Conservation (phyloP, 2,888 invertebrate species). For the Lymantria dispar region DNA sequence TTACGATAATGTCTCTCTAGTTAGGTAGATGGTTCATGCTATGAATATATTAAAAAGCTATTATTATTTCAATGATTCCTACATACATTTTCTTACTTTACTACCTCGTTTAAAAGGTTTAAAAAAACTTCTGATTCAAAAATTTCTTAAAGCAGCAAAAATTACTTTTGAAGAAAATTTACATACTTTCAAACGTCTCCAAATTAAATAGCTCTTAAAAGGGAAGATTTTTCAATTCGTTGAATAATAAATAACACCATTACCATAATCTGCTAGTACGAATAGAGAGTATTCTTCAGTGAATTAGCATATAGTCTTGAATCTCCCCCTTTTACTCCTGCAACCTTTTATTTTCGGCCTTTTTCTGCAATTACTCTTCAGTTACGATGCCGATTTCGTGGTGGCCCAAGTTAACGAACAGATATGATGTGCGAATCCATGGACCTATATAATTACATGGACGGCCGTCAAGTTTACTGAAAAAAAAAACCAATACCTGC, state of each 20-base stretch:
- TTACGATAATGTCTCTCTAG: too few species aligned
- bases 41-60: too few species aligned
- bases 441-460: too few species aligned
- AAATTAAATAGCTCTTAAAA: slow-evolving; percentile 17
- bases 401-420: slow-evolving; percentile 6
- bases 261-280: slow-evolving; percentile 35
- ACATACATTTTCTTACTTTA: too few species aligned
- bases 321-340: slow-evolving; percentile 10
- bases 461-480: too few species aligned
- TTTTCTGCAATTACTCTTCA: slow-evolving; percentile 23
- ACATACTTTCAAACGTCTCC: neutral
- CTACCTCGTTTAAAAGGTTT: too few species aligned
- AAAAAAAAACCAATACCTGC: too few species aligned
- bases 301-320: slow-evolving; percentile 37
- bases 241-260: slow-evolving; percentile 32
- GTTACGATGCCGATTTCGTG: slow-evolving; percentile 5
- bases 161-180: neutral
- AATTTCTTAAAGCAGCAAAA: neutral
- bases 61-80: too few species aligned
- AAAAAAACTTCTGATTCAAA: too few species aligned
- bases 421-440: too few species aligned
- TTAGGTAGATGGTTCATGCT: too few species aligned
- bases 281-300: slow-evolving; percentile 25
- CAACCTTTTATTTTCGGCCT: slow-evolving; percentile 17
- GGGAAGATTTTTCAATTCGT: slow-evolving; percentile 23